phyloP scores from a whole-genome alignment of 2,797 vertebrate species.

The Pipistrellus pygmaeus region DNA sequence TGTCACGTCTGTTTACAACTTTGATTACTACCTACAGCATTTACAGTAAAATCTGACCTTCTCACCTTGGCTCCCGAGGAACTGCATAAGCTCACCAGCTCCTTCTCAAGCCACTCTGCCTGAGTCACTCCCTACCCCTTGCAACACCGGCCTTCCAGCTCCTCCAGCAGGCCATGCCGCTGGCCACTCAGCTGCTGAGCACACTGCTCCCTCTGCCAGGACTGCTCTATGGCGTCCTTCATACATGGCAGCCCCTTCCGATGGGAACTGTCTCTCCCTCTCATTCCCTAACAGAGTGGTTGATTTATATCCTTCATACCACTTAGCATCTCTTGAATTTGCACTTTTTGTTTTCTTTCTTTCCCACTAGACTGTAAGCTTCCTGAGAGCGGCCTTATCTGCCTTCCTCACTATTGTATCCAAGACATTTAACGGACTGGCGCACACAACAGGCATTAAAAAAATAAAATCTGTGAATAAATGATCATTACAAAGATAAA shows the following conservation, averaged over 20 bases:
- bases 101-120: constrained; percentile 18
- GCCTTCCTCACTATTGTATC: constrained; percentile 6
- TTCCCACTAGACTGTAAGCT: background rate
- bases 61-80: background rate
- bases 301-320: background rate
- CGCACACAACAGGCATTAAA: background rate
- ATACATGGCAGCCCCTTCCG: background rate
- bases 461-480: background rate
- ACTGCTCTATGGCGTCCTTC: background rate
- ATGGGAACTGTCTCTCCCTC: background rate
- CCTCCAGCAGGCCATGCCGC: background rate
- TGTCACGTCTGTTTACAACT: constrained; percentile 42
- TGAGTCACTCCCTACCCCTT: constrained; percentile 59
- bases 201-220: background rate
- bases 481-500: constrained; percentile 46
- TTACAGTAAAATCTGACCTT: constrained; percentile 45
- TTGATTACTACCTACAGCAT: background rate
- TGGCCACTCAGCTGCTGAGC: background rate
- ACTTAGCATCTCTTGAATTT: background rate
- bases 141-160: constrained; percentile 24
- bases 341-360: background rate
- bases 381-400: background rate
- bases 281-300: background rate
- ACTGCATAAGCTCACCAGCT: constrained; percentile 35
- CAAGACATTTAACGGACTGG: constrained; percentile 43